Evolutionary conservation across 2,113 vertebrate species (phyloP).

Genomic region (Tetraodon nigroviridis): DNA sequence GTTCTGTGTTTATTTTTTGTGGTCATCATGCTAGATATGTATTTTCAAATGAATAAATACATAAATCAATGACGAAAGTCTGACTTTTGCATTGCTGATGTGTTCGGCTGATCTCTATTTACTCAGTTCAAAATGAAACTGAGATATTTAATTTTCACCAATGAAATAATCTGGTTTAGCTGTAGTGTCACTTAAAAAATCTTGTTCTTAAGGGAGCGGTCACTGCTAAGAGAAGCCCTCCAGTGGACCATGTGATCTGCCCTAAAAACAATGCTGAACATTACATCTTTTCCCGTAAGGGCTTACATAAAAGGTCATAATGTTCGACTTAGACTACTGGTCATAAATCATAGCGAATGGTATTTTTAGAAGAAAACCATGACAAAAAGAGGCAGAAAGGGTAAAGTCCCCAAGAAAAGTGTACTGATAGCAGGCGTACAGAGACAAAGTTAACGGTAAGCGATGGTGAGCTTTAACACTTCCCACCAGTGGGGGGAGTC

Average conservation of each 20-base stretch:
- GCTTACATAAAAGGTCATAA: conserved; percentile 5
- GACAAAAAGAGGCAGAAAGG: not conserved
- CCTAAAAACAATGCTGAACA: not conserved
- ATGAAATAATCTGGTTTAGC: not conserved
- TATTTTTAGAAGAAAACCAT: not conserved
- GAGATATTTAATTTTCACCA: not conserved
- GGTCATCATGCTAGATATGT: too few species aligned
- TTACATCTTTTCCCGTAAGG: not conserved
- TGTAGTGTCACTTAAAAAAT: not conserved
- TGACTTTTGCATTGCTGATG: too few species aligned
- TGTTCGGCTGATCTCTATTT: not conserved
- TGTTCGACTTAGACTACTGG: not conserved
- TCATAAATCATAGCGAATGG: not conserved
- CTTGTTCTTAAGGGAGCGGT: not conserved
- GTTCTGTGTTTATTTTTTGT: not conserved
- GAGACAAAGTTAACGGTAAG: not conserved
- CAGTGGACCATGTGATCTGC: conserved; percentile 5
- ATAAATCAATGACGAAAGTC: too few species aligned
- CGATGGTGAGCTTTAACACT: conserved; percentile 15
- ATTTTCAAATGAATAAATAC: too few species aligned
- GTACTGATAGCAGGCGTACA: not conserved
- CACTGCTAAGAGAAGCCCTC: not conserved
- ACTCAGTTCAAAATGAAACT: not conserved
- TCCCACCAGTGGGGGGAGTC: conserved; percentile 65
- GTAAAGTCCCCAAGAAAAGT: not conserved